These are phyloP conservation scores for Embidobia sp. DNA, from an alignment of 2,888 invertebrate species.

Conservation along the genomic window DNA sequence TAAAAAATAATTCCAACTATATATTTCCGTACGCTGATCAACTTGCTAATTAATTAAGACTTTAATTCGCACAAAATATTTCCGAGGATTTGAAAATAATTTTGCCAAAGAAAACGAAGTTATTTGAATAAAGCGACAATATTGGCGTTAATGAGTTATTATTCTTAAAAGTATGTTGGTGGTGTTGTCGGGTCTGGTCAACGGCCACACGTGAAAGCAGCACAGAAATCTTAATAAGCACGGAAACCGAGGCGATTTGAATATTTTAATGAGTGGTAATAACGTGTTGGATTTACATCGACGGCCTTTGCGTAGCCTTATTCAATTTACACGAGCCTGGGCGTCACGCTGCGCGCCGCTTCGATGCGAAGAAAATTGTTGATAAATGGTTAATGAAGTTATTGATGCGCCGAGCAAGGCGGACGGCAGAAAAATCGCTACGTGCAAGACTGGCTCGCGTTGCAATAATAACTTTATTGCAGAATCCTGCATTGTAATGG, in stretches of 20 bases:
- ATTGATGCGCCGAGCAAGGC: constrained; percentile 12
- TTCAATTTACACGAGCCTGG: constrained; percentile 29
- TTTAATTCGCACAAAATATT: too few species aligned
- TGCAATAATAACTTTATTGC: constrained; percentile 16
- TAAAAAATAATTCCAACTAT: too few species aligned
- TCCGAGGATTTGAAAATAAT: too few species aligned
- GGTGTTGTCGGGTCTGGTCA: too few species aligned
- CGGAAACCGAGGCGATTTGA: constrained; percentile 26
- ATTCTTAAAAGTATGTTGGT: too few species aligned
- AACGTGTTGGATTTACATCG: constrained; percentile 21
- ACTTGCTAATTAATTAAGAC: too few species aligned
- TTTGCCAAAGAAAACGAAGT: too few species aligned
- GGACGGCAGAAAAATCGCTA: constrained; percentile 3
- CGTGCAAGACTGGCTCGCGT: too few species aligned
- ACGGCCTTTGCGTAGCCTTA: constrained; percentile 24
- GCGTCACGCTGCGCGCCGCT: constrained; percentile 35
- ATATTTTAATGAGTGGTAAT: constrained; percentile 52
- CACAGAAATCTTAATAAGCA: neutral
- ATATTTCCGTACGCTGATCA: too few species aligned
- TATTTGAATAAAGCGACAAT: too few species aligned
- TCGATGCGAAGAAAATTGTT: constrained; percentile 29
- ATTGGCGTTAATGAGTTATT: too few species aligned
- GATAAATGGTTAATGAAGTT: constrained; percentile 38
- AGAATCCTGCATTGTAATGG: neutral
- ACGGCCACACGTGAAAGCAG: constrained; percentile 6